Percentiles rank a stretch among this genome's conserved stretches.
These are phyloP conservation scores for Parapsyche elsis DNA, from an alignment of 1,140 invertebrate genomes.

Conservation along the genomic window DNA sequence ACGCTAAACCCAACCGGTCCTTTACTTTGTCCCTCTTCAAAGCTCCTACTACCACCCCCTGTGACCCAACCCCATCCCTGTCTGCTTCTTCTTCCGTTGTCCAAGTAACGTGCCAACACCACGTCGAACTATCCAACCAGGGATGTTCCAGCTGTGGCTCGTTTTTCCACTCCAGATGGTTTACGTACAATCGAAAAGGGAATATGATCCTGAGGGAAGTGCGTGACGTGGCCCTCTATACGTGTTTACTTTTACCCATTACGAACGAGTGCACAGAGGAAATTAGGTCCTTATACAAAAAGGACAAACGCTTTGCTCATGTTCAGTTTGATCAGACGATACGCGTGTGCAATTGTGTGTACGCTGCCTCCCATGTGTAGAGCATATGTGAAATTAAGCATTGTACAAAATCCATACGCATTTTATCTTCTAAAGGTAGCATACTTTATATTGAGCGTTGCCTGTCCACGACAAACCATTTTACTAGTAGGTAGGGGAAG, in stretches of 20 bases:
- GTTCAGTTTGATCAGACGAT: no score
- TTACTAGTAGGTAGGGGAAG: no score
- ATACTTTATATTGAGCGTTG: no score
- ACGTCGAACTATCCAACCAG: conserved; percentile 10
- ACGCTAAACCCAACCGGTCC: conserved; percentile 34
- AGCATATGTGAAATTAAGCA: no score
- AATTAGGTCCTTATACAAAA: no score
- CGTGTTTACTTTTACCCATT: conserved; percentile 2
- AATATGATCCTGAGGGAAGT: not conserved
- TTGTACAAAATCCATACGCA: no score
- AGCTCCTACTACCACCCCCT: not conserved
- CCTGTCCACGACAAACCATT: no score
- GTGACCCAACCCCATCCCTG: not conserved
- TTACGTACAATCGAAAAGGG: not conserved
- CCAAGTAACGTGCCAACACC: not conserved
- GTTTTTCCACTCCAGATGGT: not conserved
- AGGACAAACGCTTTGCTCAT: no score
- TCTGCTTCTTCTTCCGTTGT: not conserved
- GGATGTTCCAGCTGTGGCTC: not conserved
- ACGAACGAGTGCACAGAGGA: not conserved
- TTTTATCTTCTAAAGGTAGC: no score
- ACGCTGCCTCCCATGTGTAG: no score
- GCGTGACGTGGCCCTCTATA: conserved; percentile 20
- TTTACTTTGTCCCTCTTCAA: conserved; percentile 32
- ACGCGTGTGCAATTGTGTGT: no score